phyloP scores from a whole-genome alignment of 2,888 invertebrate genomes.

The Plagodis pulveraria region DNA sequence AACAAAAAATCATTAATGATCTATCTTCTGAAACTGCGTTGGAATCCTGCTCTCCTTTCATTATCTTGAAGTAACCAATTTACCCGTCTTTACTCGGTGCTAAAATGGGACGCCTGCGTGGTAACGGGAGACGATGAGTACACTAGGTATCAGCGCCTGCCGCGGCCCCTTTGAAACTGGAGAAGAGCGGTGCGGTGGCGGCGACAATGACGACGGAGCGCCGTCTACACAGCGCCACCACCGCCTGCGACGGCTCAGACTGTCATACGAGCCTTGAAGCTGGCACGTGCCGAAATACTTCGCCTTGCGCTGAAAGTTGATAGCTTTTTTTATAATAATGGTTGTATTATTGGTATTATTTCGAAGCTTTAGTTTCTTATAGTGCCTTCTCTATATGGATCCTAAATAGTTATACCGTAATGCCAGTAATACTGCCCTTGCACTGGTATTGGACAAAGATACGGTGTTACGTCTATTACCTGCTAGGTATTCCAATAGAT shows the following conservation, averaged over 20 bases:
- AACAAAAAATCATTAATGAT: too few species aligned
- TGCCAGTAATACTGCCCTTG: too few species aligned
- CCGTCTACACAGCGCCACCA: constrained; percentile 14
- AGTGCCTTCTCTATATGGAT: too few species aligned
- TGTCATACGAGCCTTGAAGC: constrained; percentile 31
- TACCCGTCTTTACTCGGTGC: constrained; percentile 10
- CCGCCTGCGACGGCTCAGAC: constrained; percentile 39
- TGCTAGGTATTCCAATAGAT: too few species aligned
- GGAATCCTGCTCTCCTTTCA: constrained; percentile 2
- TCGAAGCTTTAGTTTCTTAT: neutral
- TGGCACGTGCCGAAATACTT: constrained; percentile 32
- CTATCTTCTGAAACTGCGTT: too few species aligned
- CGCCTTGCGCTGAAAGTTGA: constrained; percentile 13
- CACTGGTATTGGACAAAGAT: too few species aligned
- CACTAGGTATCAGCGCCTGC: constrained; percentile 5
- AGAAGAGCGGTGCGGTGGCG: constrained; percentile 24
- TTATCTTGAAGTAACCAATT: constrained; percentile 10
- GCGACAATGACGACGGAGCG: constrained; percentile 43
- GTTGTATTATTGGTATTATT: neutral
- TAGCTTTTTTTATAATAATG: constrained; percentile 14
- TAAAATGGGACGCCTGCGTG: constrained; percentile 11
- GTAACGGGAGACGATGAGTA: constrained; percentile 8
- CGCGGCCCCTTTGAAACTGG: constrained; percentile 35
- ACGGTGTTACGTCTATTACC: too few species aligned
- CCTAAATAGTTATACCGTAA: too few species aligned